phyloP scores from a whole-genome alignment of 2,113 vertebrate genomes.

The Probosciger aterrimus region DNA sequence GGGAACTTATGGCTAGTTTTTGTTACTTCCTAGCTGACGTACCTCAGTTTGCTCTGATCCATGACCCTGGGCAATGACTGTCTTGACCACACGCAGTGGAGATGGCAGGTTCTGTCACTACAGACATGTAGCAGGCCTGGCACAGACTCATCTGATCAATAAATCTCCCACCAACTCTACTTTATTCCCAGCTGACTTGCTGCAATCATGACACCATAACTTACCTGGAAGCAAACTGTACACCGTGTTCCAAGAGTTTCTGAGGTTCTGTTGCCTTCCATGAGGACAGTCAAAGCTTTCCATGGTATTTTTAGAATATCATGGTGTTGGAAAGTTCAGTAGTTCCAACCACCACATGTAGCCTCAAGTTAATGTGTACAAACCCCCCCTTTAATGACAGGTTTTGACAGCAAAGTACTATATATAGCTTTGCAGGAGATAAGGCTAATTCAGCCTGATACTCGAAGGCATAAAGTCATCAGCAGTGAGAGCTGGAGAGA shows the following conservation, averaged over 20 bases:
- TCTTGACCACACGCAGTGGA: background rate
- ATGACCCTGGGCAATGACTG: background rate
- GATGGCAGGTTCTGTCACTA: background rate
- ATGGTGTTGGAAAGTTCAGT: background rate
- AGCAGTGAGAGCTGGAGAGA: background rate
- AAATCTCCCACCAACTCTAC: background rate
- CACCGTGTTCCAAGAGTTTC: background rate
- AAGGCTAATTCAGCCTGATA: constrained; percentile 2
- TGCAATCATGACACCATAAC: background rate
- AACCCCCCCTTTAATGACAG: background rate
- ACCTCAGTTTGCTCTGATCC: background rate
- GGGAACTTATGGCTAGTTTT: background rate
- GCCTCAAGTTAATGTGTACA: background rate
- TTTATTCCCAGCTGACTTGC: background rate
- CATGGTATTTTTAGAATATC: background rate
- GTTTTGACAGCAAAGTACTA: background rate
- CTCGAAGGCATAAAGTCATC: background rate
- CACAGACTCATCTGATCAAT: background rate
- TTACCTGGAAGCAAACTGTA: background rate
- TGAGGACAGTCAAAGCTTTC: background rate
- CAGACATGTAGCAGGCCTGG: background rate
- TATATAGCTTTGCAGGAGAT: constrained; percentile 8
- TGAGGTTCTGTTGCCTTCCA: background rate
- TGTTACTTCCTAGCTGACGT: background rate
- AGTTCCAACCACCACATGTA: background rate